phyloP scores from a whole-genome alignment of 92 coral and sea anemone species.

The Nematostella vectensis region DNA sequence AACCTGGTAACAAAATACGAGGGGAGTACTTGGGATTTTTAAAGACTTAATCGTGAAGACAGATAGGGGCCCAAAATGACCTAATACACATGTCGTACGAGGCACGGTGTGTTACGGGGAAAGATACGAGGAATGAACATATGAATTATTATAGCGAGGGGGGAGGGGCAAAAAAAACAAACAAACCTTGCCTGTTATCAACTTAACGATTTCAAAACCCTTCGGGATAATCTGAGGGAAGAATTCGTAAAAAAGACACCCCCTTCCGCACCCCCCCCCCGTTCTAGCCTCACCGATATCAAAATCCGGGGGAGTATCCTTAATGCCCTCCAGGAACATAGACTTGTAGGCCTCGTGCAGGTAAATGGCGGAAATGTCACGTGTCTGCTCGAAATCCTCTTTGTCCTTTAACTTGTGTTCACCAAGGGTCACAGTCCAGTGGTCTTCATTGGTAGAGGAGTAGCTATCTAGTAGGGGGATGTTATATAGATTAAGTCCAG shows the following conservation, averaged over 20 bases:
- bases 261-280: too few species aligned
- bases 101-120: too few species aligned
- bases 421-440: constrained; percentile 76
- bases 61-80: too few species aligned
- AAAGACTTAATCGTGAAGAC: too few species aligned
- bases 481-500: background rate
- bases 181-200: too few species aligned
- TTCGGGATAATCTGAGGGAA: too few species aligned
- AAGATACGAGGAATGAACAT: too few species aligned
- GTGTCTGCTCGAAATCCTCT: constrained; percentile 68
- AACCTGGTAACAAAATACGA: background rate
- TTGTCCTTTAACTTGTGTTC: constrained; percentile 54
- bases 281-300: constrained; percentile 92
- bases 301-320: constrained; percentile 76
- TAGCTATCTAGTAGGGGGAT: constrained; percentile 36
- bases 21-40: background rate
- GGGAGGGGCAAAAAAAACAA: too few species aligned
- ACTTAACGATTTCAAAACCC: too few species aligned
- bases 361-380: constrained; percentile 37
- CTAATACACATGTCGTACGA: too few species aligned
- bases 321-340: constrained; percentile 67
- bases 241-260: too few species aligned
- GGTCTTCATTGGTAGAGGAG: constrained; percentile 50
- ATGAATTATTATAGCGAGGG: too few species aligned
- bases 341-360: constrained; percentile 77